These are phyloP conservation scores for Megaceryle maxima DNA, from an alignment of 2,113 vertebrate species.

Conservation along the genomic window DNA sequence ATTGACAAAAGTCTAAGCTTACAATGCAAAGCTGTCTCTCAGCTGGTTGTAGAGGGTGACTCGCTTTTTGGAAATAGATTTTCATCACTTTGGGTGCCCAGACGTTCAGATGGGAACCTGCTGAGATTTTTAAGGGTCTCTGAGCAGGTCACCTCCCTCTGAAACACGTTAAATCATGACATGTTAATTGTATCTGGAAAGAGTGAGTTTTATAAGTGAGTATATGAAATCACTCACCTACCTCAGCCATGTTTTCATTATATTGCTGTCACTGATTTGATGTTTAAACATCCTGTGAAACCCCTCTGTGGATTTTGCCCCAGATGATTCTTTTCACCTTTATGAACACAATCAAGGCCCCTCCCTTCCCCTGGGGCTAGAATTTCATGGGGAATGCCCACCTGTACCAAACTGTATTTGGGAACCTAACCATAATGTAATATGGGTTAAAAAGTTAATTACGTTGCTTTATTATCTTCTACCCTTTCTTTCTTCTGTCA, in stretches of 20 bases:
- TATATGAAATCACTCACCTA: neutral
- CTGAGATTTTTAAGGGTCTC: neutral
- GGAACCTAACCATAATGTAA: neutral
- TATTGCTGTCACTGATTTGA: neutral
- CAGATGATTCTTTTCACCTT: neutral
- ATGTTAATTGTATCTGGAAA: neutral
- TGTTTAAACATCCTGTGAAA: neutral
- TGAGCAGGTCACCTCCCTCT: neutral
- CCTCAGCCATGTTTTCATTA: neutral
- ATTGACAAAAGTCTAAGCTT: constrained; percentile 61
- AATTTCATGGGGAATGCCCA: neutral
- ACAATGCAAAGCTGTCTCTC: neutral
- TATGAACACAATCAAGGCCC: neutral
- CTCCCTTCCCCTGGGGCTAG: too few relatives aligned
- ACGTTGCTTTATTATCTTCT: neutral
- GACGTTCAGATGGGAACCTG: neutral
- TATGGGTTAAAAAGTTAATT: neutral
- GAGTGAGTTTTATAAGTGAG: neutral
- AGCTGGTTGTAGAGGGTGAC: neutral
- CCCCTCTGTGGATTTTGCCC: neutral
- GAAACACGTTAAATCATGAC: neutral
- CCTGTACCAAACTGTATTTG: neutral
- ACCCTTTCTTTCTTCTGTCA: neutral
- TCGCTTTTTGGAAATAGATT: neutral
- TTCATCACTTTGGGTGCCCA: neutral